Evolutionary conservation across 2,888 invertebrate genomes (phyloP).

Genomic region (Choreutis nemorana): DNA sequence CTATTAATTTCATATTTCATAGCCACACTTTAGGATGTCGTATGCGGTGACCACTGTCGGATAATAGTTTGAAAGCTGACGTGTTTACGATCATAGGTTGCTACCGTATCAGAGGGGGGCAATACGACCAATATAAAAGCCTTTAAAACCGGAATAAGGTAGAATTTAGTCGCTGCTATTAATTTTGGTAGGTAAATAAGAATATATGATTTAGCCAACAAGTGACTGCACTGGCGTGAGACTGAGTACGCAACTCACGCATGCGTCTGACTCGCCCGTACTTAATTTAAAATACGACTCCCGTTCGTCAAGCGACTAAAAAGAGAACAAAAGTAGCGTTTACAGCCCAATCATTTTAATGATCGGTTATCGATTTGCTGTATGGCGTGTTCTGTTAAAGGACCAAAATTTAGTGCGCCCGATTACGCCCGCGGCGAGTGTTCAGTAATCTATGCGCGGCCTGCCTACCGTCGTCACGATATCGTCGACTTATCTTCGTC

Average conservation of each 20-base stretch:
- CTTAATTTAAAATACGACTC: constrained; percentile 45
- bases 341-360: constrained; percentile 62
- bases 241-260: too few species aligned
- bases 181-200: constrained; percentile 13
- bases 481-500: constrained; percentile 53
- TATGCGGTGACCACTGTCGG: neutral
- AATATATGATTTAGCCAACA: constrained; percentile 11
- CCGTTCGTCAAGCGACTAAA: constrained; percentile 48
- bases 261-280: constrained; percentile 8
- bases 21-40: neutral
- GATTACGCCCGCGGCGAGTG: constrained; percentile 46
- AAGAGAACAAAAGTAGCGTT: constrained; percentile 46
- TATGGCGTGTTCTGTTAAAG: constrained; percentile 55
- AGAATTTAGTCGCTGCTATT: constrained; percentile 16
- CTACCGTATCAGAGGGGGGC: too few species aligned
- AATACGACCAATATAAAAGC: too few species aligned
- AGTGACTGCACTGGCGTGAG: too few species aligned
- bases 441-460: constrained; percentile 43
- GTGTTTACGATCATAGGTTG: constrained; percentile 4
- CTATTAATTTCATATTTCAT: constrained; percentile 13
- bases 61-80: constrained; percentile 2
- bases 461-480: constrained; percentile 55
- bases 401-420: constrained; percentile 52
- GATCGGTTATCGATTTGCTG: constrained; percentile 61
- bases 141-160: constrained; percentile 3